phyloP scores from a whole-genome alignment of 2,113 vertebrate species.

The Calidris pugnax region DNA sequence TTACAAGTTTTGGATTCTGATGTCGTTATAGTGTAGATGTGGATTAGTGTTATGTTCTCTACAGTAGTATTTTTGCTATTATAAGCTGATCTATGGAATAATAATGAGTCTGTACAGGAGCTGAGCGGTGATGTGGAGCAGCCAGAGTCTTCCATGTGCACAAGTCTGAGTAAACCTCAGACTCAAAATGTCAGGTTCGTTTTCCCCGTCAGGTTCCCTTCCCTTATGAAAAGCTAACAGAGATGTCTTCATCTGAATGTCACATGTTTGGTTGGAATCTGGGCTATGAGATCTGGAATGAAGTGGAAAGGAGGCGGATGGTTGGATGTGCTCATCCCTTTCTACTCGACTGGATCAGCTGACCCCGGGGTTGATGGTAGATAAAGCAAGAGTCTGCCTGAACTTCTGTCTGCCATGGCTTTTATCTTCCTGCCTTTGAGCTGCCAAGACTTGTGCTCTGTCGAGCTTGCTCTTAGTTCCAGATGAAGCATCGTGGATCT shows the following conservation, averaged over 20 bases:
- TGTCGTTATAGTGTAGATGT: background rate
- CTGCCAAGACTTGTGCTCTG: background rate
- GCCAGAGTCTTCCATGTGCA: background rate
- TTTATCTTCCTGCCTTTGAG: conserved; percentile 12
- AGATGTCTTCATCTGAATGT: background rate
- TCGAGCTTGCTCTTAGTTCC: background rate
- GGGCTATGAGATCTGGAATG: background rate
- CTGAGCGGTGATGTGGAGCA: background rate
- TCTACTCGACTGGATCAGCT: background rate
- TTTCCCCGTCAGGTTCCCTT: background rate
- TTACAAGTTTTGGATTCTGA: background rate
- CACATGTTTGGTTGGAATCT: background rate
- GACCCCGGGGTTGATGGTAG: background rate
- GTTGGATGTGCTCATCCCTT: background rate
- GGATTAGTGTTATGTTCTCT: background rate
- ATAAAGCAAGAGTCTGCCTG: background rate
- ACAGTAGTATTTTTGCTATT: background rate
- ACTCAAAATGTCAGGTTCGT: background rate
- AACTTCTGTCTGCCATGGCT: background rate
- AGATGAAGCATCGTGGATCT: background rate
- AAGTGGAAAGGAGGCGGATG: background rate
- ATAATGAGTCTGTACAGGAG: background rate
- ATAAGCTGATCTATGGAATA: background rate
- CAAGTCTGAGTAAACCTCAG: background rate
- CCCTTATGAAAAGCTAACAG: background rate